Evolutionary conservation across 2,113 vertebrate genomes (phyloP).

Genomic region (Gavia stellata): DNA sequence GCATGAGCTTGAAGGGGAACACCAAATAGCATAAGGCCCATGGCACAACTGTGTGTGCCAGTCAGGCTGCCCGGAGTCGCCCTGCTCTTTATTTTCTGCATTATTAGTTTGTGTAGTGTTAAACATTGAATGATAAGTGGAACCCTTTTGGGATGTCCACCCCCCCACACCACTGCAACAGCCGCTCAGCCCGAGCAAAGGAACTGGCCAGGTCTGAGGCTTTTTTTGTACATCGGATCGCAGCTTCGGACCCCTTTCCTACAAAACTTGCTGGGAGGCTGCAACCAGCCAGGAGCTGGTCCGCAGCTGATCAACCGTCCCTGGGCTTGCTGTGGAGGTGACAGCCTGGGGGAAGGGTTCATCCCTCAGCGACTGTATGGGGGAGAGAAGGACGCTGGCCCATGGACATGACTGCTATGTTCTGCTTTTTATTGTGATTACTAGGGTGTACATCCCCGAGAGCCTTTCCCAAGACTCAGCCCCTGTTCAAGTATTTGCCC

Average conservation of each 20-base stretch:
- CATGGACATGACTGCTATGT: no score
- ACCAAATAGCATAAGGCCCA: rapidly evolving
- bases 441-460: not conserved
- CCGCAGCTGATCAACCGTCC: rapidly evolving
- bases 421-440: not conserved
- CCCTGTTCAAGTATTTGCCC: not conserved
- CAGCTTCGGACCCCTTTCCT: not conserved
- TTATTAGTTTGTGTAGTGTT: not conserved
- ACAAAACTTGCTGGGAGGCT: not conserved
- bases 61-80: rapidly evolving
- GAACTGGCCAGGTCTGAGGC: rapidly evolving
- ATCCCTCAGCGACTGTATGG: rapidly evolving
- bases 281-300: not conserved
- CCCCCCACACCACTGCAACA: not conserved
- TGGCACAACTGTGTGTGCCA: not conserved
- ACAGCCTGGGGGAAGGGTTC: not conserved
- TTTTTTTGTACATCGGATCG: rapidly evolving
- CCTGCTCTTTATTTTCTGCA: not conserved
- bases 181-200: not conserved
- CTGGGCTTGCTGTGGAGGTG: not conserved
- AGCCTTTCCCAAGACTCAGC: not conserved
- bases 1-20: not conserved
- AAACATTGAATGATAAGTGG: rapidly evolving
- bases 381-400: not conserved
- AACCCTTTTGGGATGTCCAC: not conserved